Evolutionary conservation across 2,113 vertebrate genomes (phyloP), one percentile per base, ranked within the genome.

Genomic region (Channa maculata): DNA sequence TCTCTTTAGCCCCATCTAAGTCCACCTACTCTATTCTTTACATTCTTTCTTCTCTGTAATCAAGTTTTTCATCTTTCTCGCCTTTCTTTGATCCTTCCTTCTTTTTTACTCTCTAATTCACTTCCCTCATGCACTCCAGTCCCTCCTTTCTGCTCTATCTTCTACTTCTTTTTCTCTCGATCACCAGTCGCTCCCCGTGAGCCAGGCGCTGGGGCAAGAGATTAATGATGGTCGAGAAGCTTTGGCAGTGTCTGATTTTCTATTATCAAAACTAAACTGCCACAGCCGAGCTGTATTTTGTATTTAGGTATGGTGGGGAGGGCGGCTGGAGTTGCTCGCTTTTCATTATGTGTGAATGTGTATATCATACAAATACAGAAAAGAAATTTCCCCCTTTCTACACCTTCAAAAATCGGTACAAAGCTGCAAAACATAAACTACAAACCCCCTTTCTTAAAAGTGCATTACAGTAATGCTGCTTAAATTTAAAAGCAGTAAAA

Each of bases 221-320:
- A 92, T 92, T 88, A 93, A 92, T 88, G 86, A 68, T 88, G 86
- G 80, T 71, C 45, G 55, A 81, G 71, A 79, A 80, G 78, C 80
- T 83, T 85, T 89, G 89, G 91, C 83, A 85, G 65, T 69, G 75
- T 87, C 88, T 88, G 82, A 90, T 90, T 90, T 88, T 90, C 85
- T 89, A 74, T 92, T 89, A 92, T 92, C 89, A 91, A 90, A 91
- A 82, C 67, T 64, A 75, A 62, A 74, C 65, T 77, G 88, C 69
- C 65, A 75, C 78, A 64, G 76, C 52, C 39, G 8, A 71, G 71
- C 85, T 76, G 75, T 88, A 88, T 89, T 90, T 87, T 83, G 68
- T 84, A 51, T 65, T 46, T 59, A 34, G 79, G 52, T 76, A 67
- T 78, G 75, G 81, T 71, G 34, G 66, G n/a, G 44, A 63, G 69